Conservation (phyloP, 2,888 invertebrate species). For the Cheilosia vulpina region DNA sequence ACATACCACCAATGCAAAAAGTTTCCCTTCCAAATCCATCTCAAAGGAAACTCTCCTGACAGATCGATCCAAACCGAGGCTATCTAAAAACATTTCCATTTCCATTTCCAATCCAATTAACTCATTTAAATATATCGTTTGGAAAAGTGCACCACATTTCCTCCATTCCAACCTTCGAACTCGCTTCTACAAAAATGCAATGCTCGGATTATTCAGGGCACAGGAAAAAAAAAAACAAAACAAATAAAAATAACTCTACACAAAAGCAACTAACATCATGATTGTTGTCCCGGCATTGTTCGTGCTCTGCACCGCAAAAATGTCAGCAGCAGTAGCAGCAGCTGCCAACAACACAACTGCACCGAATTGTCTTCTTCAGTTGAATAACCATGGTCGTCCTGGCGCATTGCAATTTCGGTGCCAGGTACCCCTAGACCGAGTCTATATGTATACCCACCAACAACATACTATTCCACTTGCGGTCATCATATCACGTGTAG, state of each 20-base stretch:
- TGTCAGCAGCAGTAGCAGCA: constrained; percentile 26
- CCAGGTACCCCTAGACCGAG: constrained; percentile 54
- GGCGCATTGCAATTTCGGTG: constrained; percentile 58
- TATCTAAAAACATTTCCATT: constrained; percentile 26
- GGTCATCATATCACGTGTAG: constrained; percentile 51
- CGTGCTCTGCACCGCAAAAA: constrained; percentile 54
- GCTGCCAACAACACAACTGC: constrained; percentile 17
- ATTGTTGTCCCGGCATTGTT: constrained; percentile 54
- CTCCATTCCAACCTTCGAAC: constrained; percentile 49
- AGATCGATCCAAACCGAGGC: neutral
- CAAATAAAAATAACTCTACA: neutral
- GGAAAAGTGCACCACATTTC: constrained; percentile 34
- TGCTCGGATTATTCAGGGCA: constrained; percentile 36
- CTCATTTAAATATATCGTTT: constrained; percentile 36
- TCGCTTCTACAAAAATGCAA: constrained; percentile 22
- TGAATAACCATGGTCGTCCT: constrained; percentile 33
- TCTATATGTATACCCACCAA: neutral
- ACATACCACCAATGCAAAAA: neutral
- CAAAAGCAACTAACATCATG: constrained; percentile 12
- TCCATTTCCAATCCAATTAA: constrained; percentile 65
- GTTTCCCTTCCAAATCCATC: neutral
- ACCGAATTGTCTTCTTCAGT: constrained; percentile 52
- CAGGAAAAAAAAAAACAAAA: neutral
- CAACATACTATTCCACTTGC: constrained; percentile 25
- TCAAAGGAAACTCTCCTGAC: constrained; percentile 8